Percentiles rank a stretch among this genome's conserved stretches.
Conservation (phyloP, 2,113 vertebrate genomes). For the Gallinago undulata region DNA sequence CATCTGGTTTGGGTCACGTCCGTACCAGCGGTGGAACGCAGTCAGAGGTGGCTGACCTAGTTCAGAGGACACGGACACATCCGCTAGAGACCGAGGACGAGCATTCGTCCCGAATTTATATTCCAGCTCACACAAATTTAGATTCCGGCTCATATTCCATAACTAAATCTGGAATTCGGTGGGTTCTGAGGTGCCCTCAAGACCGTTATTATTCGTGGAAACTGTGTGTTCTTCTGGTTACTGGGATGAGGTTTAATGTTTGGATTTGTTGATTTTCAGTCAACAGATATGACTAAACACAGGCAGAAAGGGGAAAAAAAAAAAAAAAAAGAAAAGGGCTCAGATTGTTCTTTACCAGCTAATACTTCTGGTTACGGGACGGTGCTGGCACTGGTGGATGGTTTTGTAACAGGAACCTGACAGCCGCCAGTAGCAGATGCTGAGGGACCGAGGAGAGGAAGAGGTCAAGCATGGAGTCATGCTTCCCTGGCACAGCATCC, state of each 20-base stretch:
- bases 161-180: slow-evolving; percentile 1
- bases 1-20: background rate
- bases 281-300: slow-evolving; percentile 47
- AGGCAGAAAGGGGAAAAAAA: background rate
- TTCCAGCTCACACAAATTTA: slow-evolving; percentile 11
- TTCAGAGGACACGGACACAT: background rate
- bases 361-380: slow-evolving; percentile 31
- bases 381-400: slow-evolving; percentile 32
- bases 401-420: slow-evolving; percentile 66
- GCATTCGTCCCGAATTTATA: slow-evolving; percentile 1
- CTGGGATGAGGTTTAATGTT: slow-evolving; percentile 30
- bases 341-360: slow-evolving; percentile 22
- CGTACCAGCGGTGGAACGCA: background rate
- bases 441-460: slow-evolving; percentile 47
- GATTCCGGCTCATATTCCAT: background rate
- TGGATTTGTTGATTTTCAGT: slow-evolving; percentile 23
- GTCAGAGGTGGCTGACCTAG: background rate
- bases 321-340: background rate
- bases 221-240: slow-evolving; percentile 25
- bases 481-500: slow-evolving; percentile 63
- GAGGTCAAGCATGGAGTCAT: slow-evolving; percentile 69
- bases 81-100: background rate
- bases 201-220: slow-evolving; percentile 35
- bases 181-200: background rate
- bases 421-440: slow-evolving; percentile 59